Base-by-base conservation (phyloP, 2,113 vertebrate species). In the Tonatia bakeri region DNA sequence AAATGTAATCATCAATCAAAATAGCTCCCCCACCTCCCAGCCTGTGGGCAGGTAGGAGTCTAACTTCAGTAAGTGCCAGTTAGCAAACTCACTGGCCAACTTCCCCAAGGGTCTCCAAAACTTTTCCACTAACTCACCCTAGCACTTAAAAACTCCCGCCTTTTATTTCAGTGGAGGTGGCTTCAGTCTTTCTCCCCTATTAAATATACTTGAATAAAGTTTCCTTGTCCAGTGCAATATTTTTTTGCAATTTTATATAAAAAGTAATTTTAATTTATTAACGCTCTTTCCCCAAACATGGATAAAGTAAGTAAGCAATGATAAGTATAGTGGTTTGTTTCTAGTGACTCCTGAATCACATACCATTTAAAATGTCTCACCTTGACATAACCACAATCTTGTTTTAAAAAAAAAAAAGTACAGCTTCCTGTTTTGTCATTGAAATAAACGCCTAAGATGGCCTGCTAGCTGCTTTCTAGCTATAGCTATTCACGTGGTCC, bases 1-100 rank as follows among this genome's bases (percentile, higher is more conserved):
- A 93, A 90, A 95, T 52, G 11, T n/a, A 80, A 72, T 93, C 69
- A 75, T 92, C 56, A 93, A 70, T 43, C 94, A 90, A 92, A 38
- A 80, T 9, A 80, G 33, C 16, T 56, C 31, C 36, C 47, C 13
- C 6, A 33, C 79, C 56, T 87, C 19, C 38, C 17, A 45, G 36
- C 50, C 22, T 87, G 33, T 75, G 15, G 45, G 64, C 72, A 7
- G 1, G 5, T 50, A 70, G 6, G 9, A 80, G 12, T 28, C 54
- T 64, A 50, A 75, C 22, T 87, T 69, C 65, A 45, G 0, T 76
- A 87, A 85, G 26, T 36, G 33, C 5, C 65, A n/a, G 13, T 91
- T 56, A 87, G 36, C 43, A 90, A 93, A 95, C 24, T 47, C 45
- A 43, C 5, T 84, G 33, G n/a, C 45, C 43, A 47, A 12, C 24